Evolutionary conservation across 1,140 invertebrate species (phyloP), one percentile per base, ranked within the genome.

Genomic region (Melitaea cinxia): DNA sequence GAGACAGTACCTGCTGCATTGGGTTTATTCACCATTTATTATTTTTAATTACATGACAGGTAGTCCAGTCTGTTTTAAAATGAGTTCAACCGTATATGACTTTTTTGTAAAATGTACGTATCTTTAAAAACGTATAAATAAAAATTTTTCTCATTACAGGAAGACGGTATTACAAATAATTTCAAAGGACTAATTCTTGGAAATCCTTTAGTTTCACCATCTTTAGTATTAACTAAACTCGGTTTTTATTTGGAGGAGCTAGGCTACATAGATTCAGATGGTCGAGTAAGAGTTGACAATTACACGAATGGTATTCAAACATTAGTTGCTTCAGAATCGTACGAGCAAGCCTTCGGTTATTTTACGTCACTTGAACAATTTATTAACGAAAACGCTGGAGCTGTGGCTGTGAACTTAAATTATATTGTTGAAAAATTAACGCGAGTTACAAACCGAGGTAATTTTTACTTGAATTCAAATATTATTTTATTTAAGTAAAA

Each of bases 181-280:
- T 91, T 96, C 42, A 92, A 92, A 78, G 95, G 95, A 12, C 91
- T 96, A 9, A 94, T 93, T 5, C 85, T 96, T 37, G 95, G 95
- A 1, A 95, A 96, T 77, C 93, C 94, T 0, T 95, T 95, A 92
- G 95, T 96, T 58, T 95, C 94, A 10, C 95, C 95, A 45, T 79
- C 82, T 21, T 30, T 82, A 15, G 78, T 76, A n/a, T 52, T 87
- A 10, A 79, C 79, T 1, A 84, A 83, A 67, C 70, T 89, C 2
- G 85, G 85, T 15, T 89, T 87, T 61, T 91, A 91, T 67, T 75
- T 91, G 17, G 84, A 88, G 60, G 82, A 89, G 57, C 74, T 88
- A 1, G 88, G 73, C 4, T 86, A 88, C 56, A 74, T 89, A 1
- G 83, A 88, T 58, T 72, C 35, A 21, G 75, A 67, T 10, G 88